Conservation (phyloP, 35 echinoderm and acorn worm genomes). For the Eucidaris tribuloides region DNA sequence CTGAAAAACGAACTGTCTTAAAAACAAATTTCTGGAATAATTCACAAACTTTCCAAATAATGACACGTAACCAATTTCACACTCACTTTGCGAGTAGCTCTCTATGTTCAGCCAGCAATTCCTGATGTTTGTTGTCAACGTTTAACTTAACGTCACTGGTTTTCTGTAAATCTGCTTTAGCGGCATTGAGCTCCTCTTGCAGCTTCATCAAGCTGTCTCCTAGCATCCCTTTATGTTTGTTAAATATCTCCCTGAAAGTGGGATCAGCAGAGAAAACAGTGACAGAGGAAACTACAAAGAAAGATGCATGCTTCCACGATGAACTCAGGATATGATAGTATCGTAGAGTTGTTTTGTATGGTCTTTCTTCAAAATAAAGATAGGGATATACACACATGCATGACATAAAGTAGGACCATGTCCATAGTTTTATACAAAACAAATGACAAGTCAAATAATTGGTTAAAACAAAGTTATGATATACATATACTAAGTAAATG, state of each 20-base stretch:
- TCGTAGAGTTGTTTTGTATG: no score
- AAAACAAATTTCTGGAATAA: no score
- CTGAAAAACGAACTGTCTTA: conserved; percentile 69
- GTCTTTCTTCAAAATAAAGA: no score
- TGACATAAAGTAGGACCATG: no score
- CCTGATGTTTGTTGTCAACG: conserved; percentile 74
- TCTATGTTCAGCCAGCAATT: conserved; percentile 67
- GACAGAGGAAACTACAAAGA: background rate
- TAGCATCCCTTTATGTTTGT: conserved; percentile 75
- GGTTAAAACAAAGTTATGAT: no score
- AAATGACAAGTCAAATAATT: no score
- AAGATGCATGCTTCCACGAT: background rate
- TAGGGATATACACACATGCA: no score
- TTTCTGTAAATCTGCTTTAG: conserved; percentile 66
- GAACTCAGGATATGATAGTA: no score
- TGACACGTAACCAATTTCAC: no score
- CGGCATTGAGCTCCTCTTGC: conserved; percentile 70
- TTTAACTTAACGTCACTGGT: conserved; percentile 45
- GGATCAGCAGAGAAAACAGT: background rate
- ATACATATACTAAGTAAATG: no score
- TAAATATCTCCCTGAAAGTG: conserved; percentile 80
- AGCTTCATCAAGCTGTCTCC: conserved; percentile 79
- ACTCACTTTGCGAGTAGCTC: conserved; percentile 81
- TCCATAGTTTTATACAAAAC: no score
- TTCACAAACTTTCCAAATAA: no score